These are phyloP conservation scores for Nymphicus hollandicus DNA, from an alignment of 2,113 vertebrate genomes.

Conservation along the genomic window DNA sequence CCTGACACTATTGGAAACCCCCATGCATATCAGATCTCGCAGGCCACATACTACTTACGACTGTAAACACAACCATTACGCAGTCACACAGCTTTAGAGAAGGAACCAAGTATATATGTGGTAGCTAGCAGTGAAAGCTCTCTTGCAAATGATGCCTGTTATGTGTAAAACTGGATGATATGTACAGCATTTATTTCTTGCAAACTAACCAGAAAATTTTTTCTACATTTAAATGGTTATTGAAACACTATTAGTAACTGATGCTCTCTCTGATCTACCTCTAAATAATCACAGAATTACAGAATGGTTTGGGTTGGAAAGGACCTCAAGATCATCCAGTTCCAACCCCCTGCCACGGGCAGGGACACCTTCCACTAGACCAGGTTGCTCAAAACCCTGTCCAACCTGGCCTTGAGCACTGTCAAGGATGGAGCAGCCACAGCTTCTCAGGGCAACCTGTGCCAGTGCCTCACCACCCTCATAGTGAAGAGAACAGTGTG, in stretches of 20 bases:
- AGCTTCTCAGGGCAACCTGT: background rate
- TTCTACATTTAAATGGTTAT: background rate
- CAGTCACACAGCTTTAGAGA: background rate
- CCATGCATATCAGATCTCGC: background rate
- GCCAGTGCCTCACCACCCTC: background rate
- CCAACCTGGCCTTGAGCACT: background rate
- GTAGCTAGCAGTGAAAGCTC: background rate
- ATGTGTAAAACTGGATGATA: background rate
- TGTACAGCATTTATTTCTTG: background rate
- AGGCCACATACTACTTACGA: background rate
- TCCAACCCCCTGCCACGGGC: background rate
- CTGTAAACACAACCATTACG: background rate
- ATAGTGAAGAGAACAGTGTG: background rate
- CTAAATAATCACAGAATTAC: background rate
- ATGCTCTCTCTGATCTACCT: background rate
- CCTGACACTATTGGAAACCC: background rate
- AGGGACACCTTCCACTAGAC: background rate
- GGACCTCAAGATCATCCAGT: background rate
- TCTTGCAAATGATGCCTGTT: background rate
- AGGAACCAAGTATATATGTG: background rate
- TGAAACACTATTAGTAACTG: background rate
- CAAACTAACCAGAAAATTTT: background rate
- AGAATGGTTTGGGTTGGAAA: background rate
- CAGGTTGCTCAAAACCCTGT: background rate
- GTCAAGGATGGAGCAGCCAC: background rate